Evolutionary conservation across 2,113 vertebrate species (phyloP), one percentile per base, ranked within the genome.

Genomic region (Triplophysa dalaica): DNA sequence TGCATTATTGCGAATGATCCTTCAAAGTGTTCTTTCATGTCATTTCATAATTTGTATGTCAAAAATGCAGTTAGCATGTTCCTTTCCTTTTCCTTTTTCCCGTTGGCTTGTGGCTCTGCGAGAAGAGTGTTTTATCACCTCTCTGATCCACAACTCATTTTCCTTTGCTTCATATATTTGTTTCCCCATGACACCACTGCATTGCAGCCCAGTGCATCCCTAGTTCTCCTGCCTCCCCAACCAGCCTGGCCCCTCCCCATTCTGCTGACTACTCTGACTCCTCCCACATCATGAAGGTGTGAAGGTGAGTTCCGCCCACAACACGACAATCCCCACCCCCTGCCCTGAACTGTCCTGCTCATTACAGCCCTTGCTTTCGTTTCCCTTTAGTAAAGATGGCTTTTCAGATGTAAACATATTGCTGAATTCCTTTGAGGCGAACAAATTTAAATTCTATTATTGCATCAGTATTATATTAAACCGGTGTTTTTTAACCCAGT

Each of bases 281-380:
- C 87, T 93, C 92, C 92, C 94, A 95, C 90, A 91, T 94, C 93
- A 95, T 96, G 96, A 95, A 94, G 93, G 95, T 95, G 92, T 84
- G 65, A 81, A 96, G 94, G 97, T 98, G 94, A 98, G 96, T 92
- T 22, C 79, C 68, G 16, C 82, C 82, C 67, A 79, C 41, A 73
- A 63, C 82, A 75, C 83, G 72, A 70, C 70, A 70, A 9, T 9
- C 72, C 41, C 75, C 17, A 2, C 58, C 22, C 62, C 54, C n/a
- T 17, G 63, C 63, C 43, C 29, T 29, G 38, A 45, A 61, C 50
- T 38, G 16, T 79, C 63, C 63, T 62, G n/a, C 60, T 74, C 21
- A 62, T 72, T 68, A 54, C 17, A 78, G 65, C 33, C 63, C 56
- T 48, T 48, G 38, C 56, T 26, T 75, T 45, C 21, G 45, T 62